Conservation (phyloP, 2,797 vertebrate species). For the Poecile montanus region DNA sequence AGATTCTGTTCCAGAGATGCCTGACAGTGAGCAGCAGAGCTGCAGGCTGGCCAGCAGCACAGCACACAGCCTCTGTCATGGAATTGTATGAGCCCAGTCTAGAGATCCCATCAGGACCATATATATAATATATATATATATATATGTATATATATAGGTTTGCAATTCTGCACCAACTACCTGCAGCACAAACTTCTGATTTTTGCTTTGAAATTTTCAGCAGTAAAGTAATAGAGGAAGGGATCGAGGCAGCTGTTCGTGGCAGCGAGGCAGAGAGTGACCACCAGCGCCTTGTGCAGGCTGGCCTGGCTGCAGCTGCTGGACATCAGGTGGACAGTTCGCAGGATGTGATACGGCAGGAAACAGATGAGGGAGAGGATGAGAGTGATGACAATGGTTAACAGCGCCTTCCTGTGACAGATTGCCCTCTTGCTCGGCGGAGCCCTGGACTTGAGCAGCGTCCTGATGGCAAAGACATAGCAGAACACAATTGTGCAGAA, state of each 20-base stretch:
- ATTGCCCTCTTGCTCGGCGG: neutral
- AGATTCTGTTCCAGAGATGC: neutral
- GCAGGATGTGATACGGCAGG: constrained; percentile 78
- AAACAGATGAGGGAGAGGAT: constrained; percentile 78
- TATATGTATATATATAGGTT: no score
- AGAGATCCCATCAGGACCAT: accelerated
- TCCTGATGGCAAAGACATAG: constrained; percentile 72
- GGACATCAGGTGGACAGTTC: constrained; percentile 70
- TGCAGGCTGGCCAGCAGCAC: neutral
- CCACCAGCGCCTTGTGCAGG: constrained; percentile 71
- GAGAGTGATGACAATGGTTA: constrained; percentile 75
- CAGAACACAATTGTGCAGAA: constrained; percentile 74
- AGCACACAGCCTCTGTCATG: neutral
- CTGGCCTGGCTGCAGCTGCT: neutral
- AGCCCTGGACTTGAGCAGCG: constrained; percentile 52
- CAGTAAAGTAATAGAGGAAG: constrained; percentile 80
- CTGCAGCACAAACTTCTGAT: constrained; percentile 34
- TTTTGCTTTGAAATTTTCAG: constrained; percentile 78
- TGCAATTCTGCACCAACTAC: neutral
- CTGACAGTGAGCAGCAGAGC: neutral
- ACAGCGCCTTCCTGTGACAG: constrained; percentile 73
- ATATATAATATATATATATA: no score
- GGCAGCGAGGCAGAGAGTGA: constrained; percentile 73
- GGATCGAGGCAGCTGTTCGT: constrained; percentile 80
- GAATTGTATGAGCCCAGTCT: neutral